Evolutionary conservation across 2,888 invertebrate genomes (phyloP).

Genomic region (Parapristionchus giblindavisi): DNA sequence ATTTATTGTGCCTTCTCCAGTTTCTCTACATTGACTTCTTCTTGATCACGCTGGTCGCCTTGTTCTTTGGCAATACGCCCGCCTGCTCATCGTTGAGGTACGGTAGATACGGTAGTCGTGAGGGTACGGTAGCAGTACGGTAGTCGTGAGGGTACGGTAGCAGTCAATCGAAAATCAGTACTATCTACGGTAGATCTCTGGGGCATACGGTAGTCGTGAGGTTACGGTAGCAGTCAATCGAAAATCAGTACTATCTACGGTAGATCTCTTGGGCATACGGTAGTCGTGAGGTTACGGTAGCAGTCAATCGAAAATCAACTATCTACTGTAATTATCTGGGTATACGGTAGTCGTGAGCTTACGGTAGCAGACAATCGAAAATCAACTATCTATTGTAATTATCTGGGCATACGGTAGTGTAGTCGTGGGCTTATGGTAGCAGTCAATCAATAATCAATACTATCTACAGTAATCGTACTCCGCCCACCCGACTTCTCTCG

Average conservation of each 20-base stretch:
- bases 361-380: neutral
- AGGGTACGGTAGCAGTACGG: neutral
- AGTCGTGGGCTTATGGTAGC: too few relatives aligned
- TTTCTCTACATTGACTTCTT: conserved; percentile 74
- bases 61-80: conserved; percentile 69
- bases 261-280: neutral
- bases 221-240: neutral
- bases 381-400: too few relatives aligned
- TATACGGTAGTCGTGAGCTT: neutral
- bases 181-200: too few relatives aligned
- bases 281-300: conserved; percentile 1
- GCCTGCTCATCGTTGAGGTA: conserved; percentile 56
- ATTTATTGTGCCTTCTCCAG: conserved; percentile 69
- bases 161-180: neutral
- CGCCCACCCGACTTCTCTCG: conserved; percentile 74
- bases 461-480: conserved; percentile 42
- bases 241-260: too few relatives aligned
- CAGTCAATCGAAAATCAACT: neutral
- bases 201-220: neutral
- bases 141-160: neutral
- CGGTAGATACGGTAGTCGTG: neutral
- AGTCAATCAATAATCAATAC: too few relatives aligned
- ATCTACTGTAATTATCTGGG: neutral
- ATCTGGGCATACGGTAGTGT: too few relatives aligned
- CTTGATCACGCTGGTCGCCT: conserved; percentile 73